A percentile compares a stretch with the other conserved stretches of the same genome.
Evolutionary conservation across 1,140 invertebrate genomes (phyloP).

Genomic region (Brachionus plicatilis): DNA sequence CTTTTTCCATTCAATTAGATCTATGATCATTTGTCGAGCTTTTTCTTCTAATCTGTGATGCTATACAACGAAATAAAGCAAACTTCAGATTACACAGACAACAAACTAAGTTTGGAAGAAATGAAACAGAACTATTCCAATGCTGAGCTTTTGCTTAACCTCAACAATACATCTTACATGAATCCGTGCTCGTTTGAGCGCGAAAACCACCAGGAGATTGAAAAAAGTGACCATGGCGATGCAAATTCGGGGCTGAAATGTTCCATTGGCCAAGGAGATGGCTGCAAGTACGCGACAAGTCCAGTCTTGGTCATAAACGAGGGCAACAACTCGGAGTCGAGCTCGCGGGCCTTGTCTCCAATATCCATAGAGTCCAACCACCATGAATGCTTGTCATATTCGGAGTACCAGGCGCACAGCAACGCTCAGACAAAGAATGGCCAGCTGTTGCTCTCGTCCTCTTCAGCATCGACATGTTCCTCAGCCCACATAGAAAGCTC

Average conservation of each 20-base stretch:
- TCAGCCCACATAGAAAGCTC: not conserved
- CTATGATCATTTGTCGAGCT: not conserved
- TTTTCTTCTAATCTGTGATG: not conserved
- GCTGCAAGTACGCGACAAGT: not conserved
- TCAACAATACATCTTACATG: not conserved
- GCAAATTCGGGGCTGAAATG: not conserved
- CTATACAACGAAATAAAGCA: not conserved
- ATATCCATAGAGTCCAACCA: conserved; percentile 2
- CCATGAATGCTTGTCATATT: not conserved
- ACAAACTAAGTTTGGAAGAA: not conserved
- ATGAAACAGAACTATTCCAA: conserved; percentile 8
- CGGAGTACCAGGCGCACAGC: not conserved
- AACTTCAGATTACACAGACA: not conserved
- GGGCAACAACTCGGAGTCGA: not conserved
- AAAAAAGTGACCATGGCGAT: not conserved
- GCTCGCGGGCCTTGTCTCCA: not conserved
- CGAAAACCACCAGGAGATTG: not conserved
- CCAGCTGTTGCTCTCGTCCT: not conserved
- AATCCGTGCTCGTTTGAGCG: not conserved
- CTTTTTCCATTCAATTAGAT: not conserved
- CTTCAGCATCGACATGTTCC: not conserved
- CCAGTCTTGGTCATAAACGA: conserved; percentile 12
- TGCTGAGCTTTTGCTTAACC: not conserved
- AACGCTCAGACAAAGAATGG: not conserved
- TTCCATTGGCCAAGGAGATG: not conserved